Conservation (phyloP, 2,888 invertebrate species). For the Chalcis sispes region DNA sequence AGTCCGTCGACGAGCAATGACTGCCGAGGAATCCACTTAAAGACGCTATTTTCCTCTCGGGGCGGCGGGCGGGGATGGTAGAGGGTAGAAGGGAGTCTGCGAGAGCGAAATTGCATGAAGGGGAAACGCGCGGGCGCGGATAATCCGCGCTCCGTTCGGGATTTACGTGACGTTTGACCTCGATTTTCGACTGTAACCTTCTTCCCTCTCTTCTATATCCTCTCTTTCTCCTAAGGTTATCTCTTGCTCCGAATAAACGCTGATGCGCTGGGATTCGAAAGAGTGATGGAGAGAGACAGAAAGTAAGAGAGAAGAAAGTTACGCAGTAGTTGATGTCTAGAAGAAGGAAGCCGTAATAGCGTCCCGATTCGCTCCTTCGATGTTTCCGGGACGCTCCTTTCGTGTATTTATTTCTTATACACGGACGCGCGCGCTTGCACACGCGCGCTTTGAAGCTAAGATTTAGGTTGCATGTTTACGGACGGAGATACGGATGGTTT, state of each 20-base stretch:
- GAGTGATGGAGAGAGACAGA: no score
- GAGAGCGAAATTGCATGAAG: conserved; percentile 33
- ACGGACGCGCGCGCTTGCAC: not conserved
- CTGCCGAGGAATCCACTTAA: conserved; percentile 54
- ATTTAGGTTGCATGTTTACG: conserved; percentile 33
- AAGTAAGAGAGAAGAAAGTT: not conserved
- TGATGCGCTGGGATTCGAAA: no score
- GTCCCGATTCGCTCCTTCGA: not conserved
- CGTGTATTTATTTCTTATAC: not conserved
- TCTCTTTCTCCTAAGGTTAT: no score
- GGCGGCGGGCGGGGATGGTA: not conserved
- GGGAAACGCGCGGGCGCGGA: conserved; percentile 23
- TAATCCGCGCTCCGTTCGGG: conserved; percentile 49
- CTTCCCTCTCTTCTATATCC: no score
- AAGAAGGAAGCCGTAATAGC: conserved; percentile 27
- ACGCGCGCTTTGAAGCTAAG: conserved; percentile 2
- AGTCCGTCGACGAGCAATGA: conserved; percentile 14
- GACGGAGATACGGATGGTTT: conserved; percentile 40
- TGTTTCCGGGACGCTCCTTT: conserved; percentile 40
- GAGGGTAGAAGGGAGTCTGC: no score
- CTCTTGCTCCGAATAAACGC: no score
- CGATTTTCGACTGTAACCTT: conserved; percentile 48
- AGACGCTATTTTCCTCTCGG: conserved; percentile 38
- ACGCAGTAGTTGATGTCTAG: not conserved
- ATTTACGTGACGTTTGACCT: conserved; percentile 57